These are phyloP conservation scores for Hapalemur alaotrensis DNA, from an alignment of 2,797 vertebrate species.

Conservation along the genomic window DNA sequence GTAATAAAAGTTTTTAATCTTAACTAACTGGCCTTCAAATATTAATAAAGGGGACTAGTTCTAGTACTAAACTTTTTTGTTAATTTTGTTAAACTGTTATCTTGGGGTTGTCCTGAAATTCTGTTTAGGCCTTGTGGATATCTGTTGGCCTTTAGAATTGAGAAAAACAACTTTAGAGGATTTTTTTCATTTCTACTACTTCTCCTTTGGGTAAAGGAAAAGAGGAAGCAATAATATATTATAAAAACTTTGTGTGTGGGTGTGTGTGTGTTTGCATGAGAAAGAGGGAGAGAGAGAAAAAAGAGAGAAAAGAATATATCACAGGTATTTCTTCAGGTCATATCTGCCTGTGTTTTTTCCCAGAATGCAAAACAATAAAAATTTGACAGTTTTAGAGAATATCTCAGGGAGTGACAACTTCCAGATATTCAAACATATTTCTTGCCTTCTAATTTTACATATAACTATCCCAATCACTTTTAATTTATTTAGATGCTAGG, in stretches of 20 bases:
- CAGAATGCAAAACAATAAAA: conserved; percentile 8
- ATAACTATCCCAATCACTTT: not conserved
- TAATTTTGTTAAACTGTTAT: conserved; percentile 35
- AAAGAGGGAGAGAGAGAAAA: not conserved
- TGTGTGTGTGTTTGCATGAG: not conserved
- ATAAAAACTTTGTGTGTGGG: not conserved
- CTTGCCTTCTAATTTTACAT: not conserved
- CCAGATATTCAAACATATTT: not conserved
- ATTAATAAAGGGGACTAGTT: not conserved
- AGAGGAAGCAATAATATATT: not conserved
- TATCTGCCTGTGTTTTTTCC: not conserved
- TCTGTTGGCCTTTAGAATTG: conserved; percentile 26
- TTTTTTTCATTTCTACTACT: not conserved
- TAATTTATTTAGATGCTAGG: not conserved
- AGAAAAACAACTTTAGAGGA: not conserved
- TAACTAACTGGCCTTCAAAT: not conserved
- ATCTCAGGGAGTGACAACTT: not conserved
- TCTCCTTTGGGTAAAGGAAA: not conserved
- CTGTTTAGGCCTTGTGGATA: not conserved
- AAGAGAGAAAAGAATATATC: not conserved
- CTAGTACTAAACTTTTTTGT: not conserved
- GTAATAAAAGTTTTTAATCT: not conserved
- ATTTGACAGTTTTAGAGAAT: not conserved
- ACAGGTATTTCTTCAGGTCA: not conserved
- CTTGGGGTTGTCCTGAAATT: not conserved